Base-by-base conservation (phyloP, 2,113 vertebrate species). In the Elephantulus edwardii region DNA sequence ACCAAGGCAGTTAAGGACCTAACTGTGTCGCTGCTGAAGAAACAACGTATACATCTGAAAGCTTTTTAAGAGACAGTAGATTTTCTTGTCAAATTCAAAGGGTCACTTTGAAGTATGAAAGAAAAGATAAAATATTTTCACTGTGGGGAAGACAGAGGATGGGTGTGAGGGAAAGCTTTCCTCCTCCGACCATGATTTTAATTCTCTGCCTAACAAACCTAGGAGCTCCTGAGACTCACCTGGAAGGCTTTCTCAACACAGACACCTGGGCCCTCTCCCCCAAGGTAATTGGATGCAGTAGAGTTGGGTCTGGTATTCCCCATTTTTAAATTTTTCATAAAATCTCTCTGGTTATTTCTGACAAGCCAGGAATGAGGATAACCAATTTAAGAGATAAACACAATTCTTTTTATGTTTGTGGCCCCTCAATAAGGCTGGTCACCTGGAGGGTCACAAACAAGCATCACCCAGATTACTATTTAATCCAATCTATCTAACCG, bases 271-370 rank as follows among this genome's bases (percentile, higher is more conserved):
- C 10, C 91, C 44, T 90, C 50, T 11, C 56, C 19, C 42, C 14
- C 42, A 78, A 5, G 17, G 52, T 40, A 35, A 64, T 9, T 64
- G 11, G 33, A 40, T 10, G 71, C 60, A 68, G 1, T 35, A 1
- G 28, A 58, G 4, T 33, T 3, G 48, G 48, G 11, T n/a, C 42
- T 13, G 24, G 11, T 28, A 30, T 35, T 82, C 24, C 24, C 12
- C 19, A 8, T 58, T n/a, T 74, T 19, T 28, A 54, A 44, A 11
- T 33, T 64, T 56, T 6, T 5, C 89, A 72, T 89, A 48, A 92
- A 94, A 94, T 88, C 77, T 3, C 91, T 90, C 50, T 60, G 79
- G 38, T 74, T 83, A 48, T 80, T n/a, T 90, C 48, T 75, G 89
- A 70, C 4, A 85, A 74, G 28, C 24, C 46, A 52, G 14, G 4